These are phyloP conservation scores for Agrypnia vestita DNA, from an alignment of 1,140 invertebrate species.

Conservation along the genomic window DNA sequence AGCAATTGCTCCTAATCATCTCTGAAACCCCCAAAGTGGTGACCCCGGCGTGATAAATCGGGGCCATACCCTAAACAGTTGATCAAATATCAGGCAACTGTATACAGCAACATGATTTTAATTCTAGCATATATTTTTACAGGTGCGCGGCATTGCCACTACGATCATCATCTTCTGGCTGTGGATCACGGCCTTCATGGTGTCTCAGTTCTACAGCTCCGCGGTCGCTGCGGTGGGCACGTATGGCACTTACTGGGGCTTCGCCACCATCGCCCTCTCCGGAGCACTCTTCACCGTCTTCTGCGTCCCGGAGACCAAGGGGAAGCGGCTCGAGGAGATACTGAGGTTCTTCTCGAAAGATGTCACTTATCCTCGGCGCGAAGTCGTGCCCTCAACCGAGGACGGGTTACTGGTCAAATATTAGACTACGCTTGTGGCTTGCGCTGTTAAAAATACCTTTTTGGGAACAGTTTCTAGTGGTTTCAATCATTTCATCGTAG, in stretches of 20 bases:
- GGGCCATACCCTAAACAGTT: too few species aligned
- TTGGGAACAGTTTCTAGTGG: too few species aligned
- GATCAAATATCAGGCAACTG: too few species aligned
- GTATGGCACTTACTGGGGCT: conserved; percentile 48
- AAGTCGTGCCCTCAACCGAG: neutral
- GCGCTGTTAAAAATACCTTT: too few species aligned
- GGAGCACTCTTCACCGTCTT: conserved; percentile 45
- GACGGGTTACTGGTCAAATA: neutral
- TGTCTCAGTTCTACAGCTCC: conserved; percentile 46
- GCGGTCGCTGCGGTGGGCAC: neutral
- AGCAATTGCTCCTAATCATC: too few species aligned
- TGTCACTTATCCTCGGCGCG: neutral
- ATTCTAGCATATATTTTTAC: too few species aligned
- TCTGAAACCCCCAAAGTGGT: too few species aligned
- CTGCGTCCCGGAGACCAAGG: conserved; percentile 55
- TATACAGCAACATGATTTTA: too few species aligned
- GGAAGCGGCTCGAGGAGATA: conserved; percentile 49
- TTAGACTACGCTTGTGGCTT: too few species aligned
- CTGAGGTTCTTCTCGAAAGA: conserved; percentile 23
- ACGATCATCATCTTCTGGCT: conserved; percentile 46
- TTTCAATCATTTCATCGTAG: too few species aligned
- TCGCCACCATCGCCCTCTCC: conserved; percentile 5
- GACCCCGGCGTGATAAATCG: too few species aligned
- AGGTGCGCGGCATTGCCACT: conserved; percentile 48
- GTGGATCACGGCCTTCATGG: conserved; percentile 50